Conservation (phyloP, 2,888 invertebrate genomes). For the Steinernema scapterisci region DNA sequence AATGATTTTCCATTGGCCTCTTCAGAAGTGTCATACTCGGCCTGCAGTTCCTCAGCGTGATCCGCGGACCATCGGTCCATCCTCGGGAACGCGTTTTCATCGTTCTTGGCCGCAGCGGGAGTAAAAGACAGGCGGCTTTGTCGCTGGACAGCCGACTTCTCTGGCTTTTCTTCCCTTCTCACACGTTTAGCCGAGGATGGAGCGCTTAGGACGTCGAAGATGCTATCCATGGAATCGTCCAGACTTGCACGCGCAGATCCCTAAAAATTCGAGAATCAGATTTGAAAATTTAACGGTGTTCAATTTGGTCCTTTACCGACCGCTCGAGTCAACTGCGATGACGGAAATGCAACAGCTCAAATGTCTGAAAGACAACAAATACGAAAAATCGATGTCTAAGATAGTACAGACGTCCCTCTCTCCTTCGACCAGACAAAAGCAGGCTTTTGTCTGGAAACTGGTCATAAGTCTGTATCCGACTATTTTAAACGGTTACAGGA, state of each 20-base stretch:
- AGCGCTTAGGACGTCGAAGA: constrained; percentile 12
- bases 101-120: background rate
- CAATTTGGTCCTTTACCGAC: too few relatives aligned
- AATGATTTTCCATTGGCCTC: constrained; percentile 10
- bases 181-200: background rate
- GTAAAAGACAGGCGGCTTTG: background rate
- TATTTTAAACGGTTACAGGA: too few relatives aligned
- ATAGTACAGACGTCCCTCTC: too few relatives aligned
- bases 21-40: background rate
- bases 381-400: too few relatives aligned
- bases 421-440: too few relatives aligned
- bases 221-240: background rate
- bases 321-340: too few relatives aligned
- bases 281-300: too few relatives aligned
- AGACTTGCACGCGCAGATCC: background rate
- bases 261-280: background rate
- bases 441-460: too few relatives aligned
- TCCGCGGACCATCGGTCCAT: constrained; percentile 2
- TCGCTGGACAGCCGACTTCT: background rate
- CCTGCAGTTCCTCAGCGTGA: background rate
- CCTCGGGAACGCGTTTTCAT: constrained; percentile 16
- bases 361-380: too few relatives aligned
- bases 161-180: background rate
- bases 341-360: too few relatives aligned
- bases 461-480: too few relatives aligned